phyloP scores from a whole-genome alignment of 2,797 vertebrate species.

The Lerista edwardsae region DNA sequence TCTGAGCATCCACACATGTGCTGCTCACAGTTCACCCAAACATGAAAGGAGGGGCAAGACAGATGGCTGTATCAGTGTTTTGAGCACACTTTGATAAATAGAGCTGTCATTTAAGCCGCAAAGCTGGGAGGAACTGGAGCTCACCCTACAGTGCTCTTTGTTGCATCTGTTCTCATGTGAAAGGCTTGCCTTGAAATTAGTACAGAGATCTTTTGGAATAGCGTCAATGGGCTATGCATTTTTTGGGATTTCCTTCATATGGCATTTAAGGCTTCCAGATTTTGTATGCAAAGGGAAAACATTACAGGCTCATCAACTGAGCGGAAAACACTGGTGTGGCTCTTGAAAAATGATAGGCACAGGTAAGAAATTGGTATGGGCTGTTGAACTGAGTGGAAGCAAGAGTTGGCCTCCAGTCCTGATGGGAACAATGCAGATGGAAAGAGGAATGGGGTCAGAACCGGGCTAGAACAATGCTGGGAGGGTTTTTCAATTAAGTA shows the following conservation, averaged over 20 bases:
- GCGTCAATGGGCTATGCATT: neutral
- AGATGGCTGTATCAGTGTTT: neutral
- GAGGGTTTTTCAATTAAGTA: slow-evolving; percentile 51
- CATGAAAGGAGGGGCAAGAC: neutral
- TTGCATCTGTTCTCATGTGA: neutral
- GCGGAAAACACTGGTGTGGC: slow-evolving; percentile 10
- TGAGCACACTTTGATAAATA: too few species aligned
- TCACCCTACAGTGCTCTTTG: neutral
- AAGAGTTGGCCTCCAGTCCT: slow-evolving; percentile 31
- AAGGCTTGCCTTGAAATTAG: neutral
- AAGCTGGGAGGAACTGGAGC: neutral
- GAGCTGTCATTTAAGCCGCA: neutral
- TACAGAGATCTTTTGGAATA: neutral
- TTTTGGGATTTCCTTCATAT: slow-evolving; percentile 6
- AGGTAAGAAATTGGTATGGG: slow-evolving; percentile 38
- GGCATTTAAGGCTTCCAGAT: slow-evolving; percentile 1
- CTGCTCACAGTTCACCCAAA: too few species aligned
- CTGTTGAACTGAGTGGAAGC: slow-evolving; percentile 24
- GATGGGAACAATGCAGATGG: slow-evolving; percentile 46
- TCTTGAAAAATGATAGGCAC: slow-evolving; percentile 22
- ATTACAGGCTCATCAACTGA: slow-evolving; percentile 41
- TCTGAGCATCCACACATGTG: too few species aligned
- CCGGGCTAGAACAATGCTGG: slow-evolving; percentile 64
- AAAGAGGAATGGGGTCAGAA: slow-evolving; percentile 34
- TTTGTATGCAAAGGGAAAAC: slow-evolving; percentile 26